phyloP scores from a whole-genome alignment of 2,888 invertebrate species.

The Eurois occulta region DNA sequence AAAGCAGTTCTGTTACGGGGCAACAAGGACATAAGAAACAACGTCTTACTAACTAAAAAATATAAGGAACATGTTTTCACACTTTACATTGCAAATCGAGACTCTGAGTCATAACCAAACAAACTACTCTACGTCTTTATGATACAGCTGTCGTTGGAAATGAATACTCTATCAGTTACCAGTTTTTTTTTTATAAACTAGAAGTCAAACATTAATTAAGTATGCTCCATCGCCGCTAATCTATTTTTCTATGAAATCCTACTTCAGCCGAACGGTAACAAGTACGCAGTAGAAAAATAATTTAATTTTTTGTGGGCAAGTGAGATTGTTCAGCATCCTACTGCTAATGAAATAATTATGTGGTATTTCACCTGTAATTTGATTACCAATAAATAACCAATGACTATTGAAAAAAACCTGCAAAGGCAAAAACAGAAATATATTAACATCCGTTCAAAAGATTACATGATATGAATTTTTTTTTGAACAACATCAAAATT shows the following conservation, averaged over 20 bases:
- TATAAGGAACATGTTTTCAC: constrained; percentile 64
- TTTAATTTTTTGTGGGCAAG: not conserved
- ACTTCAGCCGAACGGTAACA: not conserved
- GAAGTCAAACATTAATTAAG: constrained; percentile 44
- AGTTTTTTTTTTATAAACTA: constrained; percentile 18
- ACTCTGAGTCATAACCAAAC: constrained; percentile 28
- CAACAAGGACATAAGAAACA: constrained; percentile 33
- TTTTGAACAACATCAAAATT: constrained; percentile 7
- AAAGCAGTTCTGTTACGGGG: constrained; percentile 41
- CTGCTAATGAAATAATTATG: not conserved
- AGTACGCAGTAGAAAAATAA: not conserved
- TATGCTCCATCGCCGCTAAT: constrained; percentile 53
- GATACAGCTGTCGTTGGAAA: constrained; percentile 43
- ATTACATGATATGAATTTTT: not conserved
- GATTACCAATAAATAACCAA: not conserved
- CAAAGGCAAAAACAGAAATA: not conserved
- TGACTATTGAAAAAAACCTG: not conserved
- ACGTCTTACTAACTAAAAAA: constrained; percentile 62
- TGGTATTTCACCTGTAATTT: not conserved
- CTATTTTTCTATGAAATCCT: constrained; percentile 11
- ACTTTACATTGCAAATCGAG: constrained; percentile 49
- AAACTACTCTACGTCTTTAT: constrained; percentile 47
- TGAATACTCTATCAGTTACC: constrained; percentile 20
- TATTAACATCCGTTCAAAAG: not conserved
- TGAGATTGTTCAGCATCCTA: not conserved